phyloP scores from a whole-genome alignment of 1,140 invertebrate species.

The Macrobrachium nipponense region DNA sequence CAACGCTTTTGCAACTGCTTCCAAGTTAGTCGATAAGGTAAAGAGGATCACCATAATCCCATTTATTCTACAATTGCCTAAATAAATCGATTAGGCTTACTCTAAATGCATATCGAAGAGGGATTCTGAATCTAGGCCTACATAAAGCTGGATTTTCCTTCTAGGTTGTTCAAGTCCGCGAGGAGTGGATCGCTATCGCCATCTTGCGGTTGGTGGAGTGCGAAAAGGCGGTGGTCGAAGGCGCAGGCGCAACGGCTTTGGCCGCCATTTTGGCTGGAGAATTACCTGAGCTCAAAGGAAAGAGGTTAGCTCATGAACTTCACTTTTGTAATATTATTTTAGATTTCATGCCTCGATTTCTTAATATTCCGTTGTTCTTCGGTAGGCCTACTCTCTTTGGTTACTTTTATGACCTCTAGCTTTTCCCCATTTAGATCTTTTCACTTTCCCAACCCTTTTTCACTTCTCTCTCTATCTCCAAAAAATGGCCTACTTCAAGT shows the following conservation, averaged over 20 bases:
- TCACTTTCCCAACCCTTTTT: no score
- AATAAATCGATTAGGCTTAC: no score
- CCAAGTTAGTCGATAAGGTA: constrained; percentile 84
- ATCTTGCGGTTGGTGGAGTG: constrained; percentile 88
- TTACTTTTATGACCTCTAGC: no score
- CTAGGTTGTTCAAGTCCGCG: constrained; percentile 77
- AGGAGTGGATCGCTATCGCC: constrained; percentile 89
- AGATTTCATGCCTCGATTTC: background rate
- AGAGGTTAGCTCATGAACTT: constrained; percentile 75
- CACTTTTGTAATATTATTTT: background rate
- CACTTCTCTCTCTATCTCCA: no score
- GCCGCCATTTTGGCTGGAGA: constrained; percentile 88
- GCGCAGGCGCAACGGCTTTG: constrained; percentile 87
- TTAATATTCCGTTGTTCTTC: no score
- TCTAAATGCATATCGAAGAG: no score
- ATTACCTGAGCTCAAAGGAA: constrained; percentile 84
- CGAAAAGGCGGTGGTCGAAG: constrained; percentile 94
- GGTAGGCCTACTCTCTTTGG: no score
- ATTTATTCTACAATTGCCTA: background rate
- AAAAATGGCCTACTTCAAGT: no score
- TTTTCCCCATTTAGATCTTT: no score
- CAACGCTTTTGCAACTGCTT: constrained; percentile 86
- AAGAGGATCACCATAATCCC: constrained; percentile 61
- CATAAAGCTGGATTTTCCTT: background rate
- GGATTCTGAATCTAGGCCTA: no score